Evolutionary conservation across 2,888 invertebrate genomes (phyloP).

Genomic region (Lithophane socia): DNA sequence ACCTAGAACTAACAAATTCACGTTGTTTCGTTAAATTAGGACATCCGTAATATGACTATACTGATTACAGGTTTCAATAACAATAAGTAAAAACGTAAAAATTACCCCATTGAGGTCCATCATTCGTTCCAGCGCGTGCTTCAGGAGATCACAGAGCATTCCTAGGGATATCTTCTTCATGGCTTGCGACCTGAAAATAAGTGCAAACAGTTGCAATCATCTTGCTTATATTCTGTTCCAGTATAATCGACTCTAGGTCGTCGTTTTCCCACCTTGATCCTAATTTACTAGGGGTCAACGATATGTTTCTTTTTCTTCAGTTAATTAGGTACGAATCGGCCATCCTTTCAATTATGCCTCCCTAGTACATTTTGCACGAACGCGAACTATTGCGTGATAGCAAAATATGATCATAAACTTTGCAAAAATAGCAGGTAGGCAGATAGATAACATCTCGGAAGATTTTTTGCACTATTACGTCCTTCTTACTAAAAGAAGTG

Average conservation of each 20-base stretch:
- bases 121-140: slow-evolving; percentile 95
- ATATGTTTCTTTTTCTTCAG: not conserved
- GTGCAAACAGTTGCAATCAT: slow-evolving; percentile 20
- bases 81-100: slow-evolving; percentile 59
- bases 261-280: not conserved
- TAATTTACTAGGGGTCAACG: not conserved
- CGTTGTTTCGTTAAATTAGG: slow-evolving; percentile 3
- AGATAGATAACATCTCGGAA: not conserved
- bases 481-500: not conserved
- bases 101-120: slow-evolving; percentile 94
- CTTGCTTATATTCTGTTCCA: not conserved
- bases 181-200: slow-evolving; percentile 90
- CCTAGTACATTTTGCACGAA: not conserved
- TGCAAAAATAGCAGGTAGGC: not conserved
- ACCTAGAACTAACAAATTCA: not conserved
- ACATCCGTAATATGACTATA: not conserved
- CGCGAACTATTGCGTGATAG: not conserved
- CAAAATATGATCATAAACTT: not conserved
- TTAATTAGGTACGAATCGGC: not conserved
- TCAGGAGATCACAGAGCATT: slow-evolving; percentile 94
- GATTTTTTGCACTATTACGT: not conserved
- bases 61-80: not conserved
- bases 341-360: slow-evolving; percentile 7
- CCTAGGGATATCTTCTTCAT: slow-evolving; percentile 94
- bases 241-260: not conserved